These are phyloP conservation scores for Sturnus vulgaris DNA, from an alignment of 2,113 vertebrate genomes.

Conservation along the genomic window DNA sequence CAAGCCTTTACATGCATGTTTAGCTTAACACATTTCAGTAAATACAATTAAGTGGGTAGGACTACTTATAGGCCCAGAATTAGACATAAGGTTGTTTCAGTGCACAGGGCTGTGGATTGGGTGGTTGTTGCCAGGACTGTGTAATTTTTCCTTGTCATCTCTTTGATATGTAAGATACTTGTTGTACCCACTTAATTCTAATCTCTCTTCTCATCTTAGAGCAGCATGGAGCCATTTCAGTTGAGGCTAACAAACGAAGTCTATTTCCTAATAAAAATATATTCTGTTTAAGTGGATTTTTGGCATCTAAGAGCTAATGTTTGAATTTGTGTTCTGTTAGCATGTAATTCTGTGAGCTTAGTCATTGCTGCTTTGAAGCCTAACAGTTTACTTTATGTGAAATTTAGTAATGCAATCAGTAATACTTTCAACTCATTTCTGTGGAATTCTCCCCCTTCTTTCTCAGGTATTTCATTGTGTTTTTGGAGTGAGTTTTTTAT, in stretches of 20 bases:
- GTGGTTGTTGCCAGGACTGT: neutral
- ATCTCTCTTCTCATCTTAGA: neutral
- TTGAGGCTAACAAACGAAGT: neutral
- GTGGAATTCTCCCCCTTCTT: neutral
- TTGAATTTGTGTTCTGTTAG: neutral
- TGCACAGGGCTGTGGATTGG: neutral
- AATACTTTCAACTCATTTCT: neutral
- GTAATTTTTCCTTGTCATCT: neutral
- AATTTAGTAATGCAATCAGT: neutral
- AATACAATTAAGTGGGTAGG: neutral
- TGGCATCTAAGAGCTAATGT: neutral
- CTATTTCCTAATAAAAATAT: conserved; percentile 20
- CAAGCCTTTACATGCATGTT: neutral
- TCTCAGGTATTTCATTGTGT: neutral
- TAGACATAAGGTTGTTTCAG: neutral
- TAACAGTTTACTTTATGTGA: neutral
- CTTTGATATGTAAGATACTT: neutral
- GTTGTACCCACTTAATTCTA: neutral
- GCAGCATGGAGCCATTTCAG: neutral
- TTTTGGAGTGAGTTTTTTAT: neutral
- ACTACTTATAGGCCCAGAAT: neutral
- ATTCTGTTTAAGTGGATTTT: neutral
- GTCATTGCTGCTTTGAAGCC: neutral
- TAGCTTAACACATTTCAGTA: neutral
- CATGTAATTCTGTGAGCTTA: neutral